These are phyloP conservation scores for Tenualosa ilisha DNA, from an alignment of 2,797 vertebrate species.

Conservation along the genomic window DNA sequence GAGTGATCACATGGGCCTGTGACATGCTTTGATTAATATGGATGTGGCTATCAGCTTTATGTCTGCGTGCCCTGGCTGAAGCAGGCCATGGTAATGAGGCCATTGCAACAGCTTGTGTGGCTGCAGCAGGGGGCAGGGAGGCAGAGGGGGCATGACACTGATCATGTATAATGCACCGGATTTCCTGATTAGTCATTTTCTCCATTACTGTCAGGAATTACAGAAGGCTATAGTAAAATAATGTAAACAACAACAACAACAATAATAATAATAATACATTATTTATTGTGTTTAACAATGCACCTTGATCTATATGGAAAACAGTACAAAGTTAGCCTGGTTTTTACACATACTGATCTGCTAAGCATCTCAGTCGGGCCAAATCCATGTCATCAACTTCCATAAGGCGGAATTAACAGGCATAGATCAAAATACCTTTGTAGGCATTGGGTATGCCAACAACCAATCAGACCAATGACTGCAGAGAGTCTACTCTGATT, in stretches of 20 bases:
- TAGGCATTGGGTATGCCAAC: too few relatives aligned
- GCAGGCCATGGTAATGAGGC: neutral
- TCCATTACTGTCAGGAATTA: neutral
- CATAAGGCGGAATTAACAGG: too few relatives aligned
- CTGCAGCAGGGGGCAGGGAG: neutral
- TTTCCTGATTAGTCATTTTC: neutral
- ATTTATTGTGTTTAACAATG: neutral
- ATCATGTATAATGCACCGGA: neutral
- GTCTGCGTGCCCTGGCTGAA: neutral
- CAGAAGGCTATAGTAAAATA: neutral
- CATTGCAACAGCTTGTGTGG: too few relatives aligned
- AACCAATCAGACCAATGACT: neutral
- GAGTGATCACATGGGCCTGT: neutral
- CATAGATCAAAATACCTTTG: too few relatives aligned
- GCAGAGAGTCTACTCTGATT: neutral
- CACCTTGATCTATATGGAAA: too few relatives aligned
- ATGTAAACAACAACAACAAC: too few relatives aligned
- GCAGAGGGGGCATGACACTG: neutral
- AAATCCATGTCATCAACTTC: too few relatives aligned
- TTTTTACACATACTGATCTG: too few relatives aligned
- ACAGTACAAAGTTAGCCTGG: neutral
- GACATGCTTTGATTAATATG: neutral
- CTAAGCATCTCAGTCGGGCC: too few relatives aligned
- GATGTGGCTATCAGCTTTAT: neutral
- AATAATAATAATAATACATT: too few relatives aligned